Percentiles rank a stretch among this genome's conserved stretches.
Conservation (phyloP, 2,797 vertebrate species). For the Ctenopoma kingsleyae region DNA sequence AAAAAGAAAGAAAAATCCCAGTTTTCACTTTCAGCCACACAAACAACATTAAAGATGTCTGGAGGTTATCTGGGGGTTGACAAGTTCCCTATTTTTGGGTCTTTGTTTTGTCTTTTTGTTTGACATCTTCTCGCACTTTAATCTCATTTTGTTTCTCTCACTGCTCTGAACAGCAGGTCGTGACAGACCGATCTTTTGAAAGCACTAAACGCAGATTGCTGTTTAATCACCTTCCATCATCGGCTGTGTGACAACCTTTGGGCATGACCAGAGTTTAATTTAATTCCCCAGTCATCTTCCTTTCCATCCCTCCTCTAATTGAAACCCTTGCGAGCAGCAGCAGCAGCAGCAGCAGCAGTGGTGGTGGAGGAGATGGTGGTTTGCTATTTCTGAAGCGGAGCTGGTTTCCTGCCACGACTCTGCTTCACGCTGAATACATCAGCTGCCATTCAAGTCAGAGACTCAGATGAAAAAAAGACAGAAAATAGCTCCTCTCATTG, state of each 20-base stretch:
- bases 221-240: slow-evolving; percentile 61
- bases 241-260: slow-evolving; percentile 57
- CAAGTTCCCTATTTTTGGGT: slow-evolving; percentile 15
- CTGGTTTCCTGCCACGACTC: slow-evolving; percentile 56
- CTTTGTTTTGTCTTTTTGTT: slow-evolving; percentile 23
- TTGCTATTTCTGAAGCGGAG: slow-evolving; percentile 56
- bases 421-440: slow-evolving; percentile 52
- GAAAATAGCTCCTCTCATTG: slow-evolving; percentile 66
- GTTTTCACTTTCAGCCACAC: slow-evolving; percentile 15
- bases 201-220: slow-evolving; percentile 42
- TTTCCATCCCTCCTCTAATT: slow-evolving; percentile 44
- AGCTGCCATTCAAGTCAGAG: slow-evolving; percentile 56
- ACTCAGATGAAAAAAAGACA: slow-evolving; percentile 56
- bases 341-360: too few relatives aligned
- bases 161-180: slow-evolving; percentile 15
- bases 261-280: slow-evolving; percentile 51
- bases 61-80: slow-evolving; percentile 29
- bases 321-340: slow-evolving; percentile 24
- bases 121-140: slow-evolving; percentile 18
- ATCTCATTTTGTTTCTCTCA: slow-evolving; percentile 14
- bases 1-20: too few relatives aligned
- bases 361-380: background rate
- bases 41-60: slow-evolving; percentile 7
- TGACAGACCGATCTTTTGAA: slow-evolving; percentile 42
- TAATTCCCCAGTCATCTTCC: slow-evolving; percentile 37